These are phyloP conservation scores for Psittacula cyanocephala DNA, from an alignment of 2,113 vertebrate genomes.

Conservation along the genomic window DNA sequence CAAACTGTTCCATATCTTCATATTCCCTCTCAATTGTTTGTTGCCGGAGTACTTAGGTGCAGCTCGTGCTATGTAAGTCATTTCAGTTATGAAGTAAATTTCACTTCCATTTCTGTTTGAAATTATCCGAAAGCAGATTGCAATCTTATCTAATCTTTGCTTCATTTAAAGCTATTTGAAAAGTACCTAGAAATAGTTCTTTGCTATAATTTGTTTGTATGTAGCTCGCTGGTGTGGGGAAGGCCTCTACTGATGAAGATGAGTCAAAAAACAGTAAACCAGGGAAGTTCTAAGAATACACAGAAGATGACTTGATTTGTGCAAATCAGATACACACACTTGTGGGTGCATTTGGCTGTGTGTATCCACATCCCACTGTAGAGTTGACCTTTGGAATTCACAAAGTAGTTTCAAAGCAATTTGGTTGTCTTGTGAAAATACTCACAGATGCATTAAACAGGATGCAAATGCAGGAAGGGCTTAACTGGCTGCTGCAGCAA, in stretches of 20 bases:
- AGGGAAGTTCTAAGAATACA: background rate
- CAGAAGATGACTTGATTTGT: background rate
- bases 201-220: background rate
- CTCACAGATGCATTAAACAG: background rate
- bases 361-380: background rate
- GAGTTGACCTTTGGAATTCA: slow-evolving; percentile 25
- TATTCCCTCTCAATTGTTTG: background rate
- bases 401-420: background rate
- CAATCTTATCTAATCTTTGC: background rate
- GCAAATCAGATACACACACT: background rate
- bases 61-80: background rate
- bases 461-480: background rate
- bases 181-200: background rate
- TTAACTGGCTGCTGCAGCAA: background rate
- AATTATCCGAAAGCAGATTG: background rate
- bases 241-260: background rate
- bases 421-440: background rate
- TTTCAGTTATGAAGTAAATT: background rate
- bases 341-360: background rate
- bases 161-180: background rate
- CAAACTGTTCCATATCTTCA: background rate
- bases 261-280: background rate
- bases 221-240: background rate
- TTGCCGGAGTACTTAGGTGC: background rate
- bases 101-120: background rate